Base-by-base conservation (phyloP, 2,888 invertebrate species). In the Diaphora mendica region DNA sequence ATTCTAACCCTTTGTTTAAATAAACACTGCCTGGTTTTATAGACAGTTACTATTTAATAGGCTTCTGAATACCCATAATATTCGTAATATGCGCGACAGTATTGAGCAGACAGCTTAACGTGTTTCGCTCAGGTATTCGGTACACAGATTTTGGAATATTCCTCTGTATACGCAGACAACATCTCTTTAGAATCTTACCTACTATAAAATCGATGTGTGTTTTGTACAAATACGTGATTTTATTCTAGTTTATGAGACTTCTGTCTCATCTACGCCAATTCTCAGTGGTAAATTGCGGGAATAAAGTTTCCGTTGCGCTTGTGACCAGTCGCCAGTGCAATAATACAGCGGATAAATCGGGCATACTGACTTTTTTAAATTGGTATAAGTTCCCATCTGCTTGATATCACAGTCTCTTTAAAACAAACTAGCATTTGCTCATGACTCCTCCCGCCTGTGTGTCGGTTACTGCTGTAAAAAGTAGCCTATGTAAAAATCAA, bases 71-170 rank as follows among this genome's bases (percentile, higher is more conserved):
- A 30, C 15, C 15, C 26, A 11, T 8, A 26, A 26, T 44, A 30
- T 30, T 26, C 42, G 17, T 44, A 9, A 42, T 44, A 66, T 17
- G 26, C 17, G 66, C n/a, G 26, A 44, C 42, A 42, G 26, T 17
- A 20, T 66, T n/a, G 66, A 66, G 42, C 66, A 42, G 26, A 26
- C 42, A 66, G 66, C 42, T 66, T 67, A 44, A 67, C 44, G 30
- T 67, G 44, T 67, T 26, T 44, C 44, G 30, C 44, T 67, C 66
- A 42, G 66, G 8, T 9, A 67, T 26, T 42, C 42, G 44, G 9
- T 15, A 44, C 20, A 66, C 26, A 20, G 44, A 20, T 26, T 67
- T 67, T 20, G 20, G 66, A 44, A 44, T 66, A 26, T 66, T 26
- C n/a, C 42, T 66, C 26, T 26, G 26, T 44, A 30, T 17, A 66